Evolutionary conservation across 2,113 vertebrate genomes (phyloP), one percentile per base, ranked within the genome.

Genomic region (Ammospiza nelsoni): DNA sequence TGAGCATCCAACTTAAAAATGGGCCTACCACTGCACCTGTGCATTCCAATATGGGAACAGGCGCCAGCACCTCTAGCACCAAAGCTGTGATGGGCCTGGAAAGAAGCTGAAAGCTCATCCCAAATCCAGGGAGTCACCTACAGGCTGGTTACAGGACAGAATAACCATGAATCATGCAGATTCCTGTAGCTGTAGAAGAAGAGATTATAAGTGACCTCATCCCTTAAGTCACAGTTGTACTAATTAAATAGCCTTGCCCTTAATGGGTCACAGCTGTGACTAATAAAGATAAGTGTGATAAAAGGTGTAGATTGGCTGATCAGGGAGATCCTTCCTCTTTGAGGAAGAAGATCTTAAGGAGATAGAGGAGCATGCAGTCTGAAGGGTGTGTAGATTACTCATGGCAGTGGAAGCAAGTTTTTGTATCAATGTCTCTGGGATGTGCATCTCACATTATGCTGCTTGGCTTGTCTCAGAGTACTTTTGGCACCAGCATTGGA

Each of bases 1-100:
- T 13, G 6, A 86, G 9, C 7, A 79, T 15, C 33, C 31, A 57
- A 17, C 27, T 58, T 23, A 44, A 33, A 79, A 83, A 35, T 4
- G 2, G 0, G 22, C 44, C 43, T 57, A 49, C 31, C 15, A 43
- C 27, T 57, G 16, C 28, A 58, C 9, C n/a, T 63, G 22, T 0
- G 1, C 27, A 9, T 48, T 1, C 1, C 62, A 58, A 8, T 8
- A 1, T 13, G 7, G 14, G 35, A 29, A 71, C 11, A n/a, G 23
- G 71, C 22, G 41, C 12, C 12, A 79, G 37, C 43, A 80, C 11
- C 15, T 84, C n/a, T 58, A 76, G 31, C 35, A 59, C 16, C 25
- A 86, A 67, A 80, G 58, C 12, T 1, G 0, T 4, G 2, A 44
- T 1, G 3, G n/a, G 12, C 41, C 69, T 69, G 23, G 55, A 75